Percentiles rank a stretch among this genome's conserved stretches.
phyloP scores from a whole-genome alignment of 2,113 vertebrate genomes.

The Andinoacara biseriatus region DNA sequence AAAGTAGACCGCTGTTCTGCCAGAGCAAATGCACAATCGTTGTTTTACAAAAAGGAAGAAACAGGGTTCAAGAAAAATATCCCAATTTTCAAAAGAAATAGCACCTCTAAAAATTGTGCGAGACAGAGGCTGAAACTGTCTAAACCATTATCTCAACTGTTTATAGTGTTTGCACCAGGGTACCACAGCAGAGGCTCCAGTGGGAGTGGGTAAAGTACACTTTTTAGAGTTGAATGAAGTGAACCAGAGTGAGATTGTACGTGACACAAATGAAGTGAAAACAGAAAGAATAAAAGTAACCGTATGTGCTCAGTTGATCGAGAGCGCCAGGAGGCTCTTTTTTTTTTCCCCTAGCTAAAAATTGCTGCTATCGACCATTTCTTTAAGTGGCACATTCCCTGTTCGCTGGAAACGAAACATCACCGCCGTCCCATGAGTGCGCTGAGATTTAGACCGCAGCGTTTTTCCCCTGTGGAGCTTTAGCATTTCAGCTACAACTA shows the following conservation, averaged over 20 bases:
- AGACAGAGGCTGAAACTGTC: conserved; percentile 25
- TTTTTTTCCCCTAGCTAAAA: neutral
- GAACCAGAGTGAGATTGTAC: conserved; percentile 19
- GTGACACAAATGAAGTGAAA: conserved; percentile 17
- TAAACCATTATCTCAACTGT: conserved; percentile 16
- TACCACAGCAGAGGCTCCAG: conserved; percentile 16
- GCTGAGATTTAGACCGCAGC: neutral
- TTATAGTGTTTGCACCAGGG: conserved; percentile 19
- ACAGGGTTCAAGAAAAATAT: neutral
- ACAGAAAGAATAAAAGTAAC: neutral
- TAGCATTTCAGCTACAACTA: neutral
- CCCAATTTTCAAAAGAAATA: conserved; percentile 1
- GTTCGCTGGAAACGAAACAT: neutral
- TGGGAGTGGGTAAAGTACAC: conserved; percentile 12
- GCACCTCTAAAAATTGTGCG: conserved; percentile 37
- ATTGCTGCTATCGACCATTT: conserved; percentile 2
- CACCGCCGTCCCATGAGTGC: neutral
- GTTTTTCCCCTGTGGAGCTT: neutral
- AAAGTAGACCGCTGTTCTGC: neutral
- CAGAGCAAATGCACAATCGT: neutral
- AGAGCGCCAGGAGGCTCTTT: neutral
- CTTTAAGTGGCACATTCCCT: neutral
- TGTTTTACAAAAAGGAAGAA: neutral
- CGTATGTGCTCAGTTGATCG: conserved; percentile 10
- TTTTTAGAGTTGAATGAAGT: conserved; percentile 14